These are phyloP conservation scores for Eonycteris spelaea DNA, from an alignment of 2,113 vertebrate genomes.

Conservation along the genomic window DNA sequence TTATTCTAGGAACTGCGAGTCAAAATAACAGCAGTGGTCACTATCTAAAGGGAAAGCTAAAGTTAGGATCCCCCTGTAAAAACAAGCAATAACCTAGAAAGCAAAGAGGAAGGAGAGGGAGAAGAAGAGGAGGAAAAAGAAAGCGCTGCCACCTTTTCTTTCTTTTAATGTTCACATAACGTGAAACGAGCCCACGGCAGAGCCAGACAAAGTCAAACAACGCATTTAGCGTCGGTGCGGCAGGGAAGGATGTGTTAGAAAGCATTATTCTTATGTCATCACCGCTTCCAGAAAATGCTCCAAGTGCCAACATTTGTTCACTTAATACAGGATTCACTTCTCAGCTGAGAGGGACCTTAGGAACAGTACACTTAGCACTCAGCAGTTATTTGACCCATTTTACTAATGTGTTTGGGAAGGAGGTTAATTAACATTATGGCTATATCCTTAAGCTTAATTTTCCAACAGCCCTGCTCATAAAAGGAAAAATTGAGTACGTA, in stretches of 20 bases:
- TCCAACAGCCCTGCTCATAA: constrained; percentile 89
- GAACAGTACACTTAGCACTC: constrained; percentile 84
- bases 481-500: constrained; percentile 88
- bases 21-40: constrained; percentile 16
- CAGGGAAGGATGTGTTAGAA: background rate
- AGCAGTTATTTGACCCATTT: constrained; percentile 84
- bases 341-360: constrained; percentile 76
- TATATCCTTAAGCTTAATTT: constrained; percentile 86
- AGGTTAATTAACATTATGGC: constrained; percentile 89
- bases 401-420: constrained; percentile 88
- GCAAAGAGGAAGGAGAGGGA: background rate
- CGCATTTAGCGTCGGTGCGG: background rate
- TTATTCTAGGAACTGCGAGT: constrained; percentile 69
- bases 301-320: background rate
- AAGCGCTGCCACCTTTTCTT: background rate
- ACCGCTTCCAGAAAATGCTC: constrained; percentile 34
- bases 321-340: constrained; percentile 70
- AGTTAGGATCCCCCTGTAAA: background rate
- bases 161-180: background rate
- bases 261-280: constrained; percentile 4
- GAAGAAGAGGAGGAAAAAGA: background rate
- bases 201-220: background rate
- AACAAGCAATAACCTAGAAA: background rate
- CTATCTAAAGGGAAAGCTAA: constrained; percentile 51
- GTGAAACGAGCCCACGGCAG: background rate